These are phyloP conservation scores for Cryptosula pallasiana DNA, from an alignment of 2,888 invertebrate genomes.

Conservation along the genomic window DNA sequence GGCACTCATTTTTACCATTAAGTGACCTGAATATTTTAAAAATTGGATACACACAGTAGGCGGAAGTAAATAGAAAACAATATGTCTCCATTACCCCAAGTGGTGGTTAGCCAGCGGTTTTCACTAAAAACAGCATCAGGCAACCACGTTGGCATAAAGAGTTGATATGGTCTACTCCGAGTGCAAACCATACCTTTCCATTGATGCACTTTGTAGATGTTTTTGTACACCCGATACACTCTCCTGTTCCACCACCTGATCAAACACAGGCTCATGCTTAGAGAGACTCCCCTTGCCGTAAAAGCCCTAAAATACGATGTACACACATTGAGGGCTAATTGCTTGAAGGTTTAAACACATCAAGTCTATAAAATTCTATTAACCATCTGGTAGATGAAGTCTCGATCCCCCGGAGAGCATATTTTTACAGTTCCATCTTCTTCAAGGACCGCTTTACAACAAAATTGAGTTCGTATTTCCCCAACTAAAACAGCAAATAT, in stretches of 20 bases:
- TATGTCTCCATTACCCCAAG: no score
- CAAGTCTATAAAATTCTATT: no score
- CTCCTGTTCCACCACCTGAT: background rate
- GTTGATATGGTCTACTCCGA: background rate
- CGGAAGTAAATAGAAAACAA: no score
- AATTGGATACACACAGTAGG: no score
- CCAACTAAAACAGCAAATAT: no score
- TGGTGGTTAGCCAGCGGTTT: no score
- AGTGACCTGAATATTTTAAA: no score
- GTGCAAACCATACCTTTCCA: background rate
- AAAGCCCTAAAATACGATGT: slow-evolving; percentile 34
- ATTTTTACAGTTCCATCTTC: slow-evolving; percentile 32
- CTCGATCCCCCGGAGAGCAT: slow-evolving; percentile 39
- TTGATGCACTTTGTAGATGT: background rate
- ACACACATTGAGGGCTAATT: no score
- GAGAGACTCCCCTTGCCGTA: slow-evolving; percentile 43
- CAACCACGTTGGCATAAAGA: no score
- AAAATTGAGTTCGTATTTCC: background rate
- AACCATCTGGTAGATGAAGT: slow-evolving; percentile 40
- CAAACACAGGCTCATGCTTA: slow-evolving; percentile 35
- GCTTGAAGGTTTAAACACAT: no score
- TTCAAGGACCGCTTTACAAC: background rate
- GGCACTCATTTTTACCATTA: no score
- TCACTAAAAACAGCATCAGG: no score
- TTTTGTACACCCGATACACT: background rate